Percentiles rank a stretch among this genome's conserved stretches.
Conservation (phyloP, 1,140 invertebrate genomes). For the Hycleus cichorii region DNA sequence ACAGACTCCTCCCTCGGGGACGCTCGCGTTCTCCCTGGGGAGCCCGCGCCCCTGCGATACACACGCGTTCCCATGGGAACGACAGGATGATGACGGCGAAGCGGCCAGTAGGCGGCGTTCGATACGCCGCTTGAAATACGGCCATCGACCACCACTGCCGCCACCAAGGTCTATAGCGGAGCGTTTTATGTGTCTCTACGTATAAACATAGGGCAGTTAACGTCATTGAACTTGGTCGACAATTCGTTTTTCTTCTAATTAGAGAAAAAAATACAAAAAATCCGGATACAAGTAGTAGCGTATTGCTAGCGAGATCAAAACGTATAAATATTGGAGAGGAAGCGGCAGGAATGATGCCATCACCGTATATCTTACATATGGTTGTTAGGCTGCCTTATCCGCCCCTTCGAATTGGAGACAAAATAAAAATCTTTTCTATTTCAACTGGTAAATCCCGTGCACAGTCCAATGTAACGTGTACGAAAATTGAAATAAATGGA, state of each 20-base stretch:
- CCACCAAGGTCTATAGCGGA: too few relatives aligned
- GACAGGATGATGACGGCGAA: slow-evolving; percentile 31
- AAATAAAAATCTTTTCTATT: slow-evolving; percentile 32
- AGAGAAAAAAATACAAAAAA: too few relatives aligned
- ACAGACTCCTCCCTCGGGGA: slow-evolving; percentile 38
- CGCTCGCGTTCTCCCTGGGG: slow-evolving; percentile 22
- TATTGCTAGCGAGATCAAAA: slow-evolving; percentile 21
- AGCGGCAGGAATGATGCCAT: background rate
- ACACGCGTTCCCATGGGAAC: slow-evolving; percentile 42
- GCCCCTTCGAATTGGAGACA: slow-evolving; percentile 5
- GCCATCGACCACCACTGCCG: slow-evolving; percentile 27
- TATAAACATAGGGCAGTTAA: too few relatives aligned
- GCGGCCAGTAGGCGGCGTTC: slow-evolving; percentile 36
- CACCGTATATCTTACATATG: slow-evolving; percentile 21
- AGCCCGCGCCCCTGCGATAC: slow-evolving; percentile 24
- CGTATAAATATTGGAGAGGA: slow-evolving; percentile 27
- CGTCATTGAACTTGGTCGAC: background rate
- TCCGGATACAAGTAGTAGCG: too few relatives aligned
- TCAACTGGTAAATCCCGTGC: slow-evolving; percentile 22
- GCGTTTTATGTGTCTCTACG: too few relatives aligned
- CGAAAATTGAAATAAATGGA: slow-evolving; percentile 32
- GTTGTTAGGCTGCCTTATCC: slow-evolving; percentile 14
- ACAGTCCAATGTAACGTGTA: slow-evolving; percentile 16
- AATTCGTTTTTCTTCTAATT: too few relatives aligned
- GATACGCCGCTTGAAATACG: slow-evolving; percentile 34